Conservation (phyloP, 2,888 invertebrate species). For the Tridacna gigas region DNA sequence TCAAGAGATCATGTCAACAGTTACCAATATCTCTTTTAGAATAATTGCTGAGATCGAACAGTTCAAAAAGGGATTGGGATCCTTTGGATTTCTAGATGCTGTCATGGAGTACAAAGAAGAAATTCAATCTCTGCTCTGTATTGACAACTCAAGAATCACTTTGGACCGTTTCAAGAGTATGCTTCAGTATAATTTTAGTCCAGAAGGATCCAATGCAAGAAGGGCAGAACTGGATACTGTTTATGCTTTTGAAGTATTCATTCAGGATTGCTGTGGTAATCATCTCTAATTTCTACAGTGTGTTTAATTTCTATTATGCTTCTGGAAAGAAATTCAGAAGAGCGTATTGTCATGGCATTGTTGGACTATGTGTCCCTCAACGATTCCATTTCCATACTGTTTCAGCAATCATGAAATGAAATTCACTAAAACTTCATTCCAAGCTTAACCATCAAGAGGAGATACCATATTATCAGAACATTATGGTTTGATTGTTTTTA, state of each 20-base stretch:
- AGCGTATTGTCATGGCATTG: too few relatives aligned
- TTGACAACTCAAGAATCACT: neutral
- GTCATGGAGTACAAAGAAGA: neutral
- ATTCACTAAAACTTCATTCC: too few relatives aligned
- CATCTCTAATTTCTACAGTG: too few relatives aligned
- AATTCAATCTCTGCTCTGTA: neutral
- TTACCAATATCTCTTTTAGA: constrained; percentile 7
- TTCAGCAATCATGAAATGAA: too few relatives aligned
- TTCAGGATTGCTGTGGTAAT: constrained; percentile 24
- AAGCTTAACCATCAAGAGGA: too few relatives aligned
- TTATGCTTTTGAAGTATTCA: constrained; percentile 12
- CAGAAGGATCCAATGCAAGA: constrained; percentile 3
- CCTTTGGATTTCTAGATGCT: neutral
- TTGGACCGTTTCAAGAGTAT: neutral
- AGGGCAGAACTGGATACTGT: neutral
- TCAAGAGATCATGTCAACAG: too few relatives aligned
- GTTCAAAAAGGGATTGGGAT: constrained; percentile 3
- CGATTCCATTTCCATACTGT: too few relatives aligned
- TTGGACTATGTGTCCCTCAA: too few relatives aligned
- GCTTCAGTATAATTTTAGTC: neutral
- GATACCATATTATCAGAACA: too few relatives aligned
- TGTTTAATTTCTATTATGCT: too few relatives aligned
- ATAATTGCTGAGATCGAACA: constrained; percentile 12
- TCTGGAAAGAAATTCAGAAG: too few relatives aligned
- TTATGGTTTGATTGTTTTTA: too few relatives aligned